phyloP scores from a whole-genome alignment of 2,888 invertebrate species.

The Morpho helenor region DNA sequence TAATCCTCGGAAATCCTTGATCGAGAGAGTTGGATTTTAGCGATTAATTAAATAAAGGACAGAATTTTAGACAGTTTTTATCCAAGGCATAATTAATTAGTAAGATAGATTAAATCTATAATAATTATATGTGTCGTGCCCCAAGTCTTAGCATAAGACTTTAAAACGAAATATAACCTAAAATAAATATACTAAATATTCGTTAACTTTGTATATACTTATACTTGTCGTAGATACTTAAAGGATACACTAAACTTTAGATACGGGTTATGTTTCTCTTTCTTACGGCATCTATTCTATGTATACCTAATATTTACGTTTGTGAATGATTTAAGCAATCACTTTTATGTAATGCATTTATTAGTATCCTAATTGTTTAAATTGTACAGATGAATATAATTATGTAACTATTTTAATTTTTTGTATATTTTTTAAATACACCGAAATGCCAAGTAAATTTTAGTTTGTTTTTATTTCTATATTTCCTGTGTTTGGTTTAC shows the following conservation, averaged over 20 bases:
- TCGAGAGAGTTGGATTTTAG: conserved; percentile 3
- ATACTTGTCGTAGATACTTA: conserved; percentile 17
- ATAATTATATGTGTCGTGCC: conserved; percentile 12
- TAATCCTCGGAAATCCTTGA: conserved; percentile 4
- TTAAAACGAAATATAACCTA: conserved; percentile 14
- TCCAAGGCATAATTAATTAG: conserved; percentile 6
- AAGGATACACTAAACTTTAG: conserved; percentile 26
- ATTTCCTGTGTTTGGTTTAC: neutral
- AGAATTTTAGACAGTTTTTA: conserved; percentile 8
- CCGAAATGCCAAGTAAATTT: conserved; percentile 48
- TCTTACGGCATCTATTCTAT: conserved; percentile 29
- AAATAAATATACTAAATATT: conserved; percentile 19
- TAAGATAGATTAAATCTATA: conserved; percentile 11
- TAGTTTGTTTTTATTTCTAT: conserved; percentile 15
- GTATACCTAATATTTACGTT: conserved; percentile 11
- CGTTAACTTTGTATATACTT: conserved; percentile 21
- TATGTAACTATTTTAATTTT: conserved; percentile 61
- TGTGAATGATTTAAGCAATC: conserved; percentile 23
- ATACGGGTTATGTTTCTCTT: conserved; percentile 43
- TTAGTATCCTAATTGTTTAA: conserved; percentile 57
- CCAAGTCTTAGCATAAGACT: conserved; percentile 15
- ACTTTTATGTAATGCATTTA: conserved; percentile 60
- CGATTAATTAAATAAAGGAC: conserved; percentile 1
- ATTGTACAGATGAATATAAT: conserved; percentile 68
- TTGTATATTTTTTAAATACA: conserved; percentile 76